Base-by-base conservation (phyloP, 2,888 invertebrate genomes). In the Drosophila cracens region DNA sequence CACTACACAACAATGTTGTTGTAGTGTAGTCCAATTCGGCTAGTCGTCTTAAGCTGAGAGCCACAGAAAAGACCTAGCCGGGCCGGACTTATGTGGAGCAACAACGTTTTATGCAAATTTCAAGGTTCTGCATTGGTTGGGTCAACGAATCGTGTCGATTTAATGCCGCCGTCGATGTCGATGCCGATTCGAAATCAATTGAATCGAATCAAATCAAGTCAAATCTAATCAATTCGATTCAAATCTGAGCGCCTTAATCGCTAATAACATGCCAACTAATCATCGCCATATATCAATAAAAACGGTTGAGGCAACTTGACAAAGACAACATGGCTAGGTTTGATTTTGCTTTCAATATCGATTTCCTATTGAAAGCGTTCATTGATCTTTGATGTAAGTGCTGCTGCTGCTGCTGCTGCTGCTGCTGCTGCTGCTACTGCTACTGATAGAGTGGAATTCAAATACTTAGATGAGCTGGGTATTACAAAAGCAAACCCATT, bases 81-180 rank as follows among this genome's bases (percentile, higher is more conserved):
- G 69, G 79, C 71, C 79, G 68, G 68, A 68, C 74, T 66, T 68
- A 87, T 76, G 78, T 89, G 66, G 81, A 82, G 88, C 83, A 83
- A 76, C 83, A 76, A 79, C 81, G 81, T 68, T 74, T 77, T 76
- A 89, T 87, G 87, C 60, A 81, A 87, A 87, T 87, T 89, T 77
- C 87, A 87, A 87, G 87, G 87, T 87, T 87, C 82, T 87, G 84
- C 90, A 87, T 75, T 76, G 75, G 64, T 79, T 89, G 89, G 89
- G 87, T 87, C 87, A 90, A 90, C 89, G 90, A 76, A 74, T 86
- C 87, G 82, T 63, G 53, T 56, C 66, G 69, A 59, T 69, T 59
- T 70, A 83, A 77, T 71, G 57, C 52, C 61, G 65, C 48, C 66
- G 65, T 49, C 48, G 65, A 60, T 52, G 62, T 52, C 33, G 68